Evolutionary conservation across 2,888 invertebrate genomes (phyloP), one percentile per base, ranked within the genome.

Genomic region (Orchesella flavescens): DNA sequence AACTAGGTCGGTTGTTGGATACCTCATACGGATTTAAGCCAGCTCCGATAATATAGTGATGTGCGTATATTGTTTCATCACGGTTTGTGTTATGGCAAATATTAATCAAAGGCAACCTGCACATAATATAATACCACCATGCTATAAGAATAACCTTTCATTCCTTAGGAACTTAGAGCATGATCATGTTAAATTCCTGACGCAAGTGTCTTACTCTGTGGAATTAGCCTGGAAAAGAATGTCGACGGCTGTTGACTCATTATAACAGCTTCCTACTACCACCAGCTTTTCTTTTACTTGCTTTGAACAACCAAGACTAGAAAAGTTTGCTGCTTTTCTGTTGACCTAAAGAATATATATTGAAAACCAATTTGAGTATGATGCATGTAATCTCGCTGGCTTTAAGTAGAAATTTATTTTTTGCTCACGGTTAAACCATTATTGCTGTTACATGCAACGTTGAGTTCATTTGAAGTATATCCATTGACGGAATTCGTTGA

Each of bases 1-100:
- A 88, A 55, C 80, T 75, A 12, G 88, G 88, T 21, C 88, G 68
- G 19, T 75, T 78, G 43, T 88, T 88, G 0, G 87, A 87, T 0
- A 84, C 75, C 76, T 88, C 87, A 69, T 77, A 83, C 1, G 84
- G 65, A 61, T 84, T 83, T n/a, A 86, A 23, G 2, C 81, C 86
- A 17, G 59, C 75, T 19, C 87, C 87, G 12, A 83, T 79, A n/a
- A 87, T 75, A 3, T 13, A 78, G 44, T 87, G 87, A 23, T 78
- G 71, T 0, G 86, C 61, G 55, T 76, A 63, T 5, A 86, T 7
- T 0, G 87, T 87, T 13, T 73, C 83, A 61, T 76, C 85, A 13
- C 12, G 57, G 9, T 57, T 61, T 24, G 71, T 13, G 72, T 87
- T 74, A 46, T 87, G 86, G 49, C 87, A 87, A 53, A 87, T 4